phyloP scores from a whole-genome alignment of 2,113 vertebrate genomes.

The Hippocampus mohnikei region DNA sequence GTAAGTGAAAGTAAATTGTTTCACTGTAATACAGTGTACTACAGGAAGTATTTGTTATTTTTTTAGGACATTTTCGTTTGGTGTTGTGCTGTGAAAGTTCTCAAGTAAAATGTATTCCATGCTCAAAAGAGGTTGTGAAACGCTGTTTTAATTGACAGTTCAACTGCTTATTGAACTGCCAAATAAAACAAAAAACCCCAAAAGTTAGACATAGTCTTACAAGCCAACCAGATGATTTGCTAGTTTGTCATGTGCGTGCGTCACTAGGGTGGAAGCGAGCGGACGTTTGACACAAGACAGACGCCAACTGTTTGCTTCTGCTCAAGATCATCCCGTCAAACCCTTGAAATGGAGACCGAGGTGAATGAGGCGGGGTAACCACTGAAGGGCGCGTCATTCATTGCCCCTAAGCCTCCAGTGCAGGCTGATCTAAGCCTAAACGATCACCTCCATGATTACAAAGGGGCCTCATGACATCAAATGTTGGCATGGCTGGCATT shows the following conservation, averaged over 20 bases:
- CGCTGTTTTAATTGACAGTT: background rate
- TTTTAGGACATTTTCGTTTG: background rate
- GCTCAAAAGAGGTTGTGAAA: background rate
- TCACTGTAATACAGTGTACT: too few relatives aligned
- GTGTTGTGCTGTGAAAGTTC: background rate
- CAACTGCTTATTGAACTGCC: conserved; percentile 29
- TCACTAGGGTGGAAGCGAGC: conserved; percentile 44
- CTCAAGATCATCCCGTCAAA: conserved; percentile 33
- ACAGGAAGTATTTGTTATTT: too few relatives aligned
- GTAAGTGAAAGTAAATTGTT: too few relatives aligned
- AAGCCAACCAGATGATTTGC: conserved; percentile 24
- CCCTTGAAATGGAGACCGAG: background rate
- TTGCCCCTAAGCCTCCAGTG: conserved; percentile 24
- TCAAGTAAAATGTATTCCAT: background rate
- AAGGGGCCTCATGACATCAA: conserved; percentile 50
- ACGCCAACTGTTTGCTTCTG: conserved; percentile 43
- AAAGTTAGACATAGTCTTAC: background rate
- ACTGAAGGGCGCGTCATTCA: conserved; percentile 23
- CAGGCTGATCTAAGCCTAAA: conserved; percentile 22
- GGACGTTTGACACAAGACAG: conserved; percentile 44
- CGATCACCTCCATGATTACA: conserved; percentile 28
- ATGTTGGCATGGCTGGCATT: conserved; percentile 44
- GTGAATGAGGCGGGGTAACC: conserved; percentile 6
- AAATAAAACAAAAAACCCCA: background rate
- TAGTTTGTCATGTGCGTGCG: conserved; percentile 37